phyloP scores from a whole-genome alignment of 2,113 vertebrate species.

The Podilymbus podiceps region DNA sequence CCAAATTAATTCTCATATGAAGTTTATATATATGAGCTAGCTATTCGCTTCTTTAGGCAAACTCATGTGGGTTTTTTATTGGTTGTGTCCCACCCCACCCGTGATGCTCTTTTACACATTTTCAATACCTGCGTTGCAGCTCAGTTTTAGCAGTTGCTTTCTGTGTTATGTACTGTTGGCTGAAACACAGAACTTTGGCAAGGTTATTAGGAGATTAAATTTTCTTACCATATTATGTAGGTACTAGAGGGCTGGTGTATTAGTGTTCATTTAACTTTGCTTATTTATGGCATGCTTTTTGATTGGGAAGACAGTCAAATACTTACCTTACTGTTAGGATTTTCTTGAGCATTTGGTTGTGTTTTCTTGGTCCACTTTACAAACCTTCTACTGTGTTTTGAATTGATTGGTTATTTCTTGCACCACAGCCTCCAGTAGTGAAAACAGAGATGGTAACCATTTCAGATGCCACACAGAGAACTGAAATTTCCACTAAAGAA shows the following conservation, averaged over 20 bases:
- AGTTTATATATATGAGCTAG: background rate
- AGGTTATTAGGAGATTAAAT: background rate
- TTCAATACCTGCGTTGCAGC: background rate
- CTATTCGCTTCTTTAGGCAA: background rate
- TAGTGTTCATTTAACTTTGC: background rate
- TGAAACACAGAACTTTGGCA: background rate
- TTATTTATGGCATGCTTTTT: slow-evolving; percentile 25
- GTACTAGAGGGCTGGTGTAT: background rate
- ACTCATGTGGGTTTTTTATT: background rate
- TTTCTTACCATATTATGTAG: background rate
- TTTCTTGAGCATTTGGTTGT: slow-evolving; percentile 5
- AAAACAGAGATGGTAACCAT: slow-evolving; percentile 99
- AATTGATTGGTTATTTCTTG: slow-evolving; percentile 71
- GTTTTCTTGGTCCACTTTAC: background rate
- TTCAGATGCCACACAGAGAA: slow-evolving; percentile 96
- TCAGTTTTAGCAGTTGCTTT: background rate
- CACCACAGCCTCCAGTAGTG: slow-evolving; percentile 93
- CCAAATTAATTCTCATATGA: background rate
- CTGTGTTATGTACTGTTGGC: background rate
- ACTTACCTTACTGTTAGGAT: background rate
- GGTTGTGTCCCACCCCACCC: too few species aligned
- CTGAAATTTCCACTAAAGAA: slow-evolving; percentile 97
- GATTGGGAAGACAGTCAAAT: background rate
- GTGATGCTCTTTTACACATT: background rate
- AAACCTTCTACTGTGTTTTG: slow-evolving; percentile 1